Conservation (phyloP, 2,113 vertebrate genomes). For the Macrotus californicus region DNA sequence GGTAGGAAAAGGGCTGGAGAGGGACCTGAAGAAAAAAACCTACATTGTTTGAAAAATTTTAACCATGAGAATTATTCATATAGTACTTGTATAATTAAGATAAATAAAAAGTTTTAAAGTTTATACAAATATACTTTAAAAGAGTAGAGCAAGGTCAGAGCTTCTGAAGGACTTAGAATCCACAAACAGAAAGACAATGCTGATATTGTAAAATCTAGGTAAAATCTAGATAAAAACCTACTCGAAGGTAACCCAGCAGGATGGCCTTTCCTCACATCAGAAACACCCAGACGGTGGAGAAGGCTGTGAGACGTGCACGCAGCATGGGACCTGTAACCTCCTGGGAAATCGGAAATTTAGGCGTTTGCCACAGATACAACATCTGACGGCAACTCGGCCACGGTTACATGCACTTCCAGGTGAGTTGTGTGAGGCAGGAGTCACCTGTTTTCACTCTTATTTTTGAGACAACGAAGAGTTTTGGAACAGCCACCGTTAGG, state of each 20-base stretch:
- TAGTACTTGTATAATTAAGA: not conserved
- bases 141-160: not conserved
- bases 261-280: not conserved
- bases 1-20: not conserved
- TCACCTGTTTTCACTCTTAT: not conserved
- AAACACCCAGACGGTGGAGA: not conserved
- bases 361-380: not conserved
- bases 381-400: not conserved
- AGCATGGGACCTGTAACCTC: not conserved
- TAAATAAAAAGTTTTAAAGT: slow-evolving; percentile 8
- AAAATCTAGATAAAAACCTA: not conserved
- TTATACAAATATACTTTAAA: slow-evolving; percentile 2
- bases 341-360: not conserved
- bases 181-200: not conserved
- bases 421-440: not conserved
- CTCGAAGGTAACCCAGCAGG: not conserved
- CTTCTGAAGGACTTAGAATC: not conserved
- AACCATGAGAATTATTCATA: not conserved
- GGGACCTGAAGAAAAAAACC: not conserved
- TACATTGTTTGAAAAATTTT: slow-evolving; percentile 5
- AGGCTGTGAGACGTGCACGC: not conserved
- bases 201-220: not conserved
- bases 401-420: not conserved
- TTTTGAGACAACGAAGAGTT: not conserved
- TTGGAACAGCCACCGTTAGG: not conserved